Evolutionary conservation across 2,113 vertebrate species (phyloP).

Genomic region (Cyprinus carpio): DNA sequence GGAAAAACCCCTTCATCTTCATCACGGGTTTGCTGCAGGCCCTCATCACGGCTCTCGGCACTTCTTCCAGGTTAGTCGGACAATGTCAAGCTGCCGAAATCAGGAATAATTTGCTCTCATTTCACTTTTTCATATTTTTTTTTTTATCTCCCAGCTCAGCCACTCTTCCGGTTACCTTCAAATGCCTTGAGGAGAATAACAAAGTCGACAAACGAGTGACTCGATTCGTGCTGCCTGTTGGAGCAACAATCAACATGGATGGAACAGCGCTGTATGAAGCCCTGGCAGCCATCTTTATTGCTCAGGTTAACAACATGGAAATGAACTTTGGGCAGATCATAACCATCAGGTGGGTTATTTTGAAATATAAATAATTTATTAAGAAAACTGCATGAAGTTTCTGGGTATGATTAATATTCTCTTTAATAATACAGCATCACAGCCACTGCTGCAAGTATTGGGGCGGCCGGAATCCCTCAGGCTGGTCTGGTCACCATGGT

Average conservation of each 20-base stretch:
- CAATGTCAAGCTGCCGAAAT: neutral
- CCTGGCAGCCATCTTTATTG: conserved; percentile 95
- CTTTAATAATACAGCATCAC: conserved; percentile 81
- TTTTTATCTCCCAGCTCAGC: conserved; percentile 80
- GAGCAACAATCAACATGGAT: conserved; percentile 82
- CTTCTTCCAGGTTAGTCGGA: conserved; percentile 87
- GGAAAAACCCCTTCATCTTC: conserved; percentile 93
- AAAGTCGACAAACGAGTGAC: conserved; percentile 92
- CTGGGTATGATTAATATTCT: neutral
- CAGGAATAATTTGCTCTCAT: neutral
- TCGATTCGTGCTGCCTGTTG: conserved; percentile 92
- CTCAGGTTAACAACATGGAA: conserved; percentile 96
- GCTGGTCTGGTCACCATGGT: conserved; percentile 98
- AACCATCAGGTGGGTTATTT: conserved; percentile 87
- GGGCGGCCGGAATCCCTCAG: conserved; percentile 95
- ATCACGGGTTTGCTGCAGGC: conserved; percentile 93
- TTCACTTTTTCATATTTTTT: neutral
- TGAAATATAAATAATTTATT: neutral
- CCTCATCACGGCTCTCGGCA: conserved; percentile 91
- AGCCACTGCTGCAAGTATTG: conserved; percentile 94
- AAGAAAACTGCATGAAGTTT: neutral
- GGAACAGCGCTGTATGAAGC: conserved; percentile 88
- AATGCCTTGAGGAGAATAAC: conserved; percentile 94
- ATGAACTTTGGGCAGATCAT: conserved; percentile 98
- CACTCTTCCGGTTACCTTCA: conserved; percentile 94